Conservation (phyloP, 23 tunicate species). For the Oikopleura albicans region DNA sequence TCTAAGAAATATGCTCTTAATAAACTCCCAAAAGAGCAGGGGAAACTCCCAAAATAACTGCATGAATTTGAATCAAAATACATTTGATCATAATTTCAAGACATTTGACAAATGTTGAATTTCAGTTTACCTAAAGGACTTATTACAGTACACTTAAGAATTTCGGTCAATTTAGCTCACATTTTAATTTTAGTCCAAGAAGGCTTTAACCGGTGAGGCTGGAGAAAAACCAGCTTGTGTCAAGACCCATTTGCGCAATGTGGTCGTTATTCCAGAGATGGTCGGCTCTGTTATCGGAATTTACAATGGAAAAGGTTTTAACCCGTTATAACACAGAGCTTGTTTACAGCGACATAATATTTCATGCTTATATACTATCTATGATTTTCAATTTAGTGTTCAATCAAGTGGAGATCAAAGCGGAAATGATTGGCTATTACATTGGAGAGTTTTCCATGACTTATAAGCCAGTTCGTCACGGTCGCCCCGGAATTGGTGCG, state of each 20-base stretch:
- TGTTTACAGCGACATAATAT: too few relatives aligned
- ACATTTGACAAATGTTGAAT: too few relatives aligned
- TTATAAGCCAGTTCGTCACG: conserved; percentile 96
- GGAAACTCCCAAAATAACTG: too few relatives aligned
- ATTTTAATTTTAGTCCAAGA: conserved; percentile 74
- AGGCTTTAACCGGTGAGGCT: conserved; percentile 33
- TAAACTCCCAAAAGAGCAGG: too few relatives aligned
- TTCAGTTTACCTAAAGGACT: too few relatives aligned
- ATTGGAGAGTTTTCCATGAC: conserved; percentile 95
- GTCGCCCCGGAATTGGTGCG: conserved; percentile 99
- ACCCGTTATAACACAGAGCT: too few relatives aligned
- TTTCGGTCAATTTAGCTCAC: too few relatives aligned
- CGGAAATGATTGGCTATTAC: conserved; percentile 91
- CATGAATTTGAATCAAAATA: too few relatives aligned
- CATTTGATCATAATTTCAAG: too few relatives aligned
- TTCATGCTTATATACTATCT: too few relatives aligned
- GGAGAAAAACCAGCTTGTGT: conserved; percentile 71
- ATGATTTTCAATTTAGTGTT: too few relatives aligned
- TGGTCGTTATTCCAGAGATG: conserved; percentile 86
- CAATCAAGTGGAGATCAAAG: conserved; percentile 81
- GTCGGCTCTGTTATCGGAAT: conserved; percentile 75
- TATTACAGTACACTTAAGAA: too few relatives aligned
- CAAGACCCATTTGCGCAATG: conserved; percentile 70
- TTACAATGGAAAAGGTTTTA: conserved; percentile 75
- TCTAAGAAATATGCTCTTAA: not conserved